Evolutionary conservation across 2,113 vertebrate genomes (phyloP).

Genomic region (Stictonetta naevosa): DNA sequence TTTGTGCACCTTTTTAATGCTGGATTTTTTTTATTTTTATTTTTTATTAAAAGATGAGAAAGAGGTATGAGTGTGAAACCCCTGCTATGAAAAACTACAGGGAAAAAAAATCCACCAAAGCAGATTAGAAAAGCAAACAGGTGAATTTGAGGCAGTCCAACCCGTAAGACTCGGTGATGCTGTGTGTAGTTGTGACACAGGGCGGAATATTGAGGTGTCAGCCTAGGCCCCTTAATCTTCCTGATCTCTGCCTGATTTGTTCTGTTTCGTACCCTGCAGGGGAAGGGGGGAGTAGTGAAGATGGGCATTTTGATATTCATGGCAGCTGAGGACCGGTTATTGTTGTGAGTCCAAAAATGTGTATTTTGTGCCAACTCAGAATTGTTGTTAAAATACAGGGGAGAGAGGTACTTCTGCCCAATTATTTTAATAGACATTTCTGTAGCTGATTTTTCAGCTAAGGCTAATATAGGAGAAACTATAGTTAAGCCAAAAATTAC

Average conservation of each 20-base stretch:
- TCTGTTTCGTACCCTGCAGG: background rate
- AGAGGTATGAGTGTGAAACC: background rate
- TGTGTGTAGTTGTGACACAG: background rate
- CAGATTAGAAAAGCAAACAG: background rate
- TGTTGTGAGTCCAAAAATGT: background rate
- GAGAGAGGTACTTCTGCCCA: background rate
- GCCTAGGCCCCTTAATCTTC: rapidly evolving
- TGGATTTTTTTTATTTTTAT: background rate
- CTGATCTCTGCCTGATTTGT: background rate
- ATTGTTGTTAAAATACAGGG: background rate
- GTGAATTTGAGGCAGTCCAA: background rate
- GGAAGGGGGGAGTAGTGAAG: background rate
- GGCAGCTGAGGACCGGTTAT: background rate
- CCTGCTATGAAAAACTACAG: background rate
- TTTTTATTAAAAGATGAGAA: background rate
- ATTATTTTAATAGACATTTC: background rate
- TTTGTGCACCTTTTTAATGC: background rate
- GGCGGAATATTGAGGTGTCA: background rate
- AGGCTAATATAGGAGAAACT: constrained; percentile 39
- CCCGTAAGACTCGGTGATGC: rapidly evolving
- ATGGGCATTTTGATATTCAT: background rate
- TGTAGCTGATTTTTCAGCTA: constrained; percentile 49
- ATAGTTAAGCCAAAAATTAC: constrained; percentile 54
- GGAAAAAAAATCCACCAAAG: background rate
- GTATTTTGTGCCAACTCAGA: constrained; percentile 45